Evolutionary conservation across 2,888 invertebrate genomes (phyloP).

Genomic region (Cheilosia vulpina): DNA sequence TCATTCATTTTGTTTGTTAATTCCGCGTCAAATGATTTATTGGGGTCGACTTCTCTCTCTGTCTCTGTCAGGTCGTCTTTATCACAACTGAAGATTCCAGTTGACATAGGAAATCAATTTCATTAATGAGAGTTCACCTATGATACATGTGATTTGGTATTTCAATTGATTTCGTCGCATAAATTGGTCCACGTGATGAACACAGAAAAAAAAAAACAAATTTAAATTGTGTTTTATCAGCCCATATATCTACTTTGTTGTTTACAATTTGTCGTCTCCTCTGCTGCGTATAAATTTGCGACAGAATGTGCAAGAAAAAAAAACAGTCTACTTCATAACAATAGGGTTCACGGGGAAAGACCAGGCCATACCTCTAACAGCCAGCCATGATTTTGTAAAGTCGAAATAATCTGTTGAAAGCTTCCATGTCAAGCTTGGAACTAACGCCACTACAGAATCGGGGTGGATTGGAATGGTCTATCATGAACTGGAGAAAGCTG

Average conservation of each 20-base stretch:
- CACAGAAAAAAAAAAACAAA: not conserved
- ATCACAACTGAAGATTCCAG: constrained; percentile 7
- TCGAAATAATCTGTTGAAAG: too few species aligned
- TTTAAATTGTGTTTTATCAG: constrained; percentile 1
- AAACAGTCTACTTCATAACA: too few species aligned
- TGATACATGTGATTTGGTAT: constrained; percentile 7
- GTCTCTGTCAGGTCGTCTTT: not conserved
- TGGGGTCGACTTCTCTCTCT: not conserved
- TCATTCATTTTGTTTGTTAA: constrained; percentile 8
- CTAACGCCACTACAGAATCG: too few species aligned
- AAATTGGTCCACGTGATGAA: constrained; percentile 2
- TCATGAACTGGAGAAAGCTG: too few species aligned
- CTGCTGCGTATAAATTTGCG: not conserved
- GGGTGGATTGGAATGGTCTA: too few species aligned
- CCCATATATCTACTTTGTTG: not conserved
- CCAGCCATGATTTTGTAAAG: too few species aligned
- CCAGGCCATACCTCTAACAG: too few species aligned
- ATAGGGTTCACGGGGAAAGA: too few species aligned
- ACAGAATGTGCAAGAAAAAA: not conserved
- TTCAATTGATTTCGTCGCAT: constrained; percentile 3
- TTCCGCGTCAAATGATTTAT: not conserved
- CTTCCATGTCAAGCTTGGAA: too few species aligned
- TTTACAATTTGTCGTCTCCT: not conserved
- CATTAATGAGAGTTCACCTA: constrained; percentile 17
- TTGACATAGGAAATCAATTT: constrained; percentile 27